Evolutionary conservation across 2,113 vertebrate genomes (phyloP).

Genomic region (Siniperca knerii): DNA sequence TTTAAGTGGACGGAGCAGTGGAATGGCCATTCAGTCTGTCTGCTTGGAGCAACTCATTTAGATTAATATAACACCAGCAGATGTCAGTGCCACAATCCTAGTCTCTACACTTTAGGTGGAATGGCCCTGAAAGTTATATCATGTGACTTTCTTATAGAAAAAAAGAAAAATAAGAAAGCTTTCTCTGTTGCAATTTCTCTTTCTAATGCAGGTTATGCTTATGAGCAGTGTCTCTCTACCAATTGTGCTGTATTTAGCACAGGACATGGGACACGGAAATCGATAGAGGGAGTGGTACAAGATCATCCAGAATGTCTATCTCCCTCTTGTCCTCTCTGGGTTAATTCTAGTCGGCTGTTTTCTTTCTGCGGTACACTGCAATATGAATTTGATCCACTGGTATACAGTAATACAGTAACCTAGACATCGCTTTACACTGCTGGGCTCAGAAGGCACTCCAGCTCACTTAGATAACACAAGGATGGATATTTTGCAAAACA

Average conservation of each 20-base stretch:
- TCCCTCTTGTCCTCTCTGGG: slow-evolving; percentile 25
- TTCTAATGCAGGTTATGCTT: background rate
- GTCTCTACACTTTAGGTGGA: background rate
- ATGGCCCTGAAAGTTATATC: slow-evolving; percentile 17
- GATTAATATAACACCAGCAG: slow-evolving; percentile 61
- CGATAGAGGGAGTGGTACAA: slow-evolving; percentile 57
- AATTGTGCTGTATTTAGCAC: slow-evolving; percentile 51
- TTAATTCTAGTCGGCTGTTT: slow-evolving; percentile 39
- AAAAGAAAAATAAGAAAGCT: slow-evolving; percentile 1
- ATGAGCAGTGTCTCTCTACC: slow-evolving; percentile 25
- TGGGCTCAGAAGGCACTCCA: background rate
- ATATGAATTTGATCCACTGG: slow-evolving; percentile 47
- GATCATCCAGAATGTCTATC: slow-evolving; percentile 51
- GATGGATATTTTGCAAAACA: slow-evolving; percentile 1
- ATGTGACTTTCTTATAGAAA: slow-evolving; percentile 12
- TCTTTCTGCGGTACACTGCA: slow-evolving; percentile 19
- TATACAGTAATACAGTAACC: slow-evolving; percentile 17
- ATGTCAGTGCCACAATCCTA: slow-evolving; percentile 52
- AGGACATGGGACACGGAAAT: slow-evolving; percentile 62
- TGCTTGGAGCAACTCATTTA: slow-evolving; percentile 27
- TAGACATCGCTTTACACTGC: background rate
- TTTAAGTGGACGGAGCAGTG: slow-evolving; percentile 19
- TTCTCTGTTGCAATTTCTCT: background rate
- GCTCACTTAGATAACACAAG: background rate
- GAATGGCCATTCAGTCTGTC: slow-evolving; percentile 24